Base-by-base conservation (phyloP, 2,797 vertebrate species). In the Champsocephalus esox region DNA sequence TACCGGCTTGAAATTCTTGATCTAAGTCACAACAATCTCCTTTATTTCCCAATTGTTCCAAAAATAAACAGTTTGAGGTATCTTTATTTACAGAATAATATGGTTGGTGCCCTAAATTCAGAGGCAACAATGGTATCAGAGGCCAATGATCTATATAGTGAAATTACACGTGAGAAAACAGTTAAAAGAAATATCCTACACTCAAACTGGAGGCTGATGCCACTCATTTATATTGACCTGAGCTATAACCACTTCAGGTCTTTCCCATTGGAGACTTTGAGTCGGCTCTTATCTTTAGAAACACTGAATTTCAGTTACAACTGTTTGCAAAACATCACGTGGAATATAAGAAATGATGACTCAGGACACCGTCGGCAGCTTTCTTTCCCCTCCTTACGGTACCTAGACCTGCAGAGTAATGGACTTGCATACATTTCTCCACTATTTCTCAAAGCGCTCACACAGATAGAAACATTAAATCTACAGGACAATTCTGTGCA, bases 31-130 rank as follows among this genome's bases (percentile, higher is more conserved):
- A 97, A 96, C 88, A 94, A 92, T 32, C 92, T 96, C 21, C 77
- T 94, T 19, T 90, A 87, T 64, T 95, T 96, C n/a, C 95, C 94
- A 41, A 76, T 95, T 61, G 88, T 96, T 66, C 92, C 94, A 13
- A 89, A 80, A 75, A 76, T 75, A n/a, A 94, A 87, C 52, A 4
- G 11, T 32, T 73, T 96, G 74, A 89, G 60, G 51, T 92, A 93
- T 83, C 84, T 97, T 52, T 88, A 96, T 82, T 92, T 97, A 72
- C 96, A 96, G 77, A 89, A 92, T 82, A 96, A 96, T 63, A 79
- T 86, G 32, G 68, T 97, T 3, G 85, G 86, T 43, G 81, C 84
- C n/a, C 82, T 95, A 67, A 77, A 87, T 66, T 85, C 87, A 75
- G 91, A 93, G 69, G 87, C 87, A 4, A 54, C 66, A 0, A 77